Base-by-base conservation (phyloP, 2,888 invertebrate species). In the Incurvaria masculella region DNA sequence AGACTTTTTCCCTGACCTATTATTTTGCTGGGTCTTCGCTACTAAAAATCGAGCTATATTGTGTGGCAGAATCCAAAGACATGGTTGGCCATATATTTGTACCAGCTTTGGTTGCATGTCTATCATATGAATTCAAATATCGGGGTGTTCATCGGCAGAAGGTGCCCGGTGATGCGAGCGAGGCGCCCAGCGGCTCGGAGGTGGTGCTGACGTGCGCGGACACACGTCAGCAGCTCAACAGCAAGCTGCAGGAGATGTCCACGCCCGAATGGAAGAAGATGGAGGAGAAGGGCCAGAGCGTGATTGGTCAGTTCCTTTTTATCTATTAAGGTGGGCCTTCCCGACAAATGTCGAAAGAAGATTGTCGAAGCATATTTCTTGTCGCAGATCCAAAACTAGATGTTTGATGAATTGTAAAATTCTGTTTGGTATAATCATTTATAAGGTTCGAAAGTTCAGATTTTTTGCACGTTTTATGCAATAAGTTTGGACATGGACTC, bases 241-340 rank as follows among this genome's bases (percentile, higher is more conserved):
- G 51, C 26, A 65, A 55, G 10, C 41, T 75, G 1, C 52, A 59
- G 1, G 58, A 63, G 8, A 54, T 73, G 52, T 69, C 68, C 58
- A 66, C 60, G 1, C 72, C 75, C 0, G 66, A 69, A 2, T 76
- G 75, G 75, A 65, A 67, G 63, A 64, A 62, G 50, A 48, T 74
- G 1, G 62, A 69, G 51, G 57, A 63, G 16, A 54, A 47, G 0
- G 71, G 70, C 0, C 66, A 57, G 0, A 70, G 73, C 49, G 65
- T 72, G 1, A 48, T 69, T 1, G 66, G 73, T 74, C 41, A 58
- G 64, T 48, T 3, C n/a, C n/a, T n/a, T n/a, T n/a, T n/a, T n/a
- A n/a, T n/a, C n/a, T n/a, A n/a, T n/a, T n/a, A n/a, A n/a, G n/a
- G n/a, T n/a, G n/a, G n/a, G n/a, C n/a, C n/a, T n/a, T n/a, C n/a